Evolutionary conservation across 1,140 invertebrate species (phyloP).

Genomic region (Calliopsis andreniformis): DNA sequence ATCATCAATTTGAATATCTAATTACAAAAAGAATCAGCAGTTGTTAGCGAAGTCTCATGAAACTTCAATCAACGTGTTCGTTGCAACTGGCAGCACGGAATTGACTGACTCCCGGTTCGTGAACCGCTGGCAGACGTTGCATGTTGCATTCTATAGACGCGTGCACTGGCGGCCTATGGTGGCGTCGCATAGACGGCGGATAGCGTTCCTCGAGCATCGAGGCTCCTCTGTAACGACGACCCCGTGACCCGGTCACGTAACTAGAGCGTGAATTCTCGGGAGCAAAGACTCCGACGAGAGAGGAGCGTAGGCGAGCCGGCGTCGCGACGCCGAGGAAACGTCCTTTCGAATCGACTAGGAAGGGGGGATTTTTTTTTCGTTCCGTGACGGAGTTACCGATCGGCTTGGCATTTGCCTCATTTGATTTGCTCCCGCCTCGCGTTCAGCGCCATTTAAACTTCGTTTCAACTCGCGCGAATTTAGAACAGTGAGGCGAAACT

Average conservation of each 20-base stretch:
- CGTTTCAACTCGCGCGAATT: neutral
- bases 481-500: neutral
- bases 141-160: no score
- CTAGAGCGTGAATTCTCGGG: slow-evolving; percentile 58
- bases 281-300: slow-evolving; percentile 18
- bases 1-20: no score
- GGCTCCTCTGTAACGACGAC: slow-evolving; percentile 35
- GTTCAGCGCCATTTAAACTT: slow-evolving; percentile 9
- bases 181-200: slow-evolving; percentile 52
- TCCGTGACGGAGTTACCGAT: slow-evolving; percentile 32
- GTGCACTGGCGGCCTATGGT: slow-evolving; percentile 16
- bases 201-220: slow-evolving; percentile 27
- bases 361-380: neutral
- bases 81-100: no score
- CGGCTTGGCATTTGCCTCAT: neutral
- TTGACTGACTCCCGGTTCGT: no score
- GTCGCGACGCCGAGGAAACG: slow-evolving; percentile 45
- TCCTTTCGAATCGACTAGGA: slow-evolving; percentile 19
- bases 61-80: no score
- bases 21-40: no score
- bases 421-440: neutral
- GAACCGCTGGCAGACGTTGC: no score
- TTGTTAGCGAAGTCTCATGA: no score
- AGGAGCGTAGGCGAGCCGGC: slow-evolving; percentile 28
- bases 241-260: slow-evolving; percentile 62